Percentiles rank a stretch among this genome's conserved stretches.
phyloP scores from a whole-genome alignment of 2,113 vertebrate species.

The Mirounga angustirostris region DNA sequence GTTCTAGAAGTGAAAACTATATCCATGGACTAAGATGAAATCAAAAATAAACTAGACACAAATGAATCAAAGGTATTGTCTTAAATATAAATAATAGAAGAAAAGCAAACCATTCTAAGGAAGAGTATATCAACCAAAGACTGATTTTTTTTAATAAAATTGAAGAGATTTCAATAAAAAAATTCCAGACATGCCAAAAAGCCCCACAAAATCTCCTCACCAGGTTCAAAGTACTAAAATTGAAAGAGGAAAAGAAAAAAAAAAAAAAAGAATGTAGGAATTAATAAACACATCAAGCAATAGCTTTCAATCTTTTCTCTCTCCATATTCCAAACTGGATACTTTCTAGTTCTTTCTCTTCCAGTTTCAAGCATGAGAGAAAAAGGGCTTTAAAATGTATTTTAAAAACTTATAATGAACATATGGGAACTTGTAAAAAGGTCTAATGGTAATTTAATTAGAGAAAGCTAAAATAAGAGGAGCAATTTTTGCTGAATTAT shows the following conservation, averaged over 20 bases:
- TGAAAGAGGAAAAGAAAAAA: neutral
- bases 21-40: neutral
- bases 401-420: neutral
- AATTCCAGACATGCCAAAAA: neutral
- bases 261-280: neutral
- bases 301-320: neutral
- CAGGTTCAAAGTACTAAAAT: neutral
- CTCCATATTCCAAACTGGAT: neutral
- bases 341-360: neutral
- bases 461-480: neutral
- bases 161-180: neutral
- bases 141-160: neutral
- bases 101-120: neutral
- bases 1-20: neutral
- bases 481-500: neutral
- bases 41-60: neutral
- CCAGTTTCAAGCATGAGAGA: neutral
- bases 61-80: neutral
- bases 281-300: neutral
- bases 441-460: neutral
- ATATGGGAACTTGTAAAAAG: neutral
- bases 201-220: neutral
- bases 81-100: neutral
- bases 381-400: neutral
- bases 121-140: neutral